Base-by-base conservation (phyloP, 2,113 vertebrate species). In the Dolichallabes microphthalmus region DNA sequence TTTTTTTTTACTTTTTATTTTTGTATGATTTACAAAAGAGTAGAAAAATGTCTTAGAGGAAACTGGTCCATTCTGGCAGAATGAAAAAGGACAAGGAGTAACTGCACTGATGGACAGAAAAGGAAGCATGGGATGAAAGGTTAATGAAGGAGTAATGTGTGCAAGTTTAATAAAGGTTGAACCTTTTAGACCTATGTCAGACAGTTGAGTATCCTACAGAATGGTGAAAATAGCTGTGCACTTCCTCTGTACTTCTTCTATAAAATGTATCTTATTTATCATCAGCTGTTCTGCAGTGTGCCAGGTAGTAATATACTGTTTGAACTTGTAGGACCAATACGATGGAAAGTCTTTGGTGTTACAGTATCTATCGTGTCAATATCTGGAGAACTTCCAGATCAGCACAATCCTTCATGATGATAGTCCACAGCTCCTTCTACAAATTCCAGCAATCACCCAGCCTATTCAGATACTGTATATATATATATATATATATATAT, bases 261-360 rank as follows among this genome's bases (percentile, higher is more conserved):
- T 52, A 84, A 76, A 76, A 76, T 53, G 50, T 71, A 63, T n/a
- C 57, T 61, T 73, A 75, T 63, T 60, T 75, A 63, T 45, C 30
- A 17, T 69, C n/a, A 58, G 39, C 32, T 83, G 71, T 66, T 52
- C 58, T 84, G 82, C 58, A 84, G 58, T 84, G 82, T 84, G 73
- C 61, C 60, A 84, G 82, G 58, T 27, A 84, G 60, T 32, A 84
- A 83, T 30, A 75, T n/a, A 39, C 71, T 76, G 69, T 57, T 35
- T 63, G 82, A 75, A 58, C 82, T 30, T 58, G 9, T 25, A 63
- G 82, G 27, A n/a, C 45, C 45, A 64, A 32, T 32, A 73, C 30
- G 82, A 77, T 50, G 50, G 73, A 76, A 30, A 39, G 17, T 66
- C 74, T 63, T 52, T 2, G 1, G 27, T 68, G 45, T 77, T 61